A percentile compares a stretch with the other conserved stretches of the same genome.
Conservation (phyloP, 2,113 vertebrate genomes). For the Paramisgurnus dabryanus region DNA sequence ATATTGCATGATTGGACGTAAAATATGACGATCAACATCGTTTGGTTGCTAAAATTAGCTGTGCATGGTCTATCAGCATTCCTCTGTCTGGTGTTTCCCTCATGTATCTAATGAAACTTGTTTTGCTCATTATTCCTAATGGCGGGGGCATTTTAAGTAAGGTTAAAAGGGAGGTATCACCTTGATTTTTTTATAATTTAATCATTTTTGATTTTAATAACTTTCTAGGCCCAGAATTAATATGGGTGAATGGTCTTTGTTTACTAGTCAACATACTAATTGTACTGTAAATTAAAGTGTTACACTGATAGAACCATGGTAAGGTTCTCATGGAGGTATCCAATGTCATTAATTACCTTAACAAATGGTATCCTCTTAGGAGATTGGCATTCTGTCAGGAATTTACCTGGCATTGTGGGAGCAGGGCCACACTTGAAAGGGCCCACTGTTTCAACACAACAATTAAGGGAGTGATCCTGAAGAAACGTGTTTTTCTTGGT, state of each 20-base stretch:
- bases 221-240: too few relatives aligned
- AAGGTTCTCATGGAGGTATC: conserved; percentile 37
- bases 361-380: conserved; percentile 40
- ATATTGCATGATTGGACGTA: background rate
- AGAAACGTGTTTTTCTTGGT: background rate
- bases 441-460: conserved; percentile 32
- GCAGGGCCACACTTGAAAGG: conserved; percentile 33
- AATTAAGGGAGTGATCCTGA: background rate
- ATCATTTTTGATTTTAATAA: too few relatives aligned
- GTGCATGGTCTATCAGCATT: background rate
- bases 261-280: background rate
- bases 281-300: background rate
- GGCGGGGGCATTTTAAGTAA: background rate
- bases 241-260: background rate
- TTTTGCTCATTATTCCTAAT: background rate
- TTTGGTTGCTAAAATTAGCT: background rate
- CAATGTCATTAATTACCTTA: conserved; percentile 42
- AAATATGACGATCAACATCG: background rate
- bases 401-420: conserved; percentile 5
- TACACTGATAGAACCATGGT: conserved; percentile 18
- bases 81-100: background rate
- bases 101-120: background rate
- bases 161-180: too few relatives aligned
- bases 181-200: too few relatives aligned
- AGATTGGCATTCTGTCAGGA: conserved; percentile 20